Percentiles rank a stretch among this genome's conserved stretches.
These are phyloP conservation scores for Amphiprion clarkii DNA, from an alignment of 2,797 vertebrate species.

Conservation along the genomic window DNA sequence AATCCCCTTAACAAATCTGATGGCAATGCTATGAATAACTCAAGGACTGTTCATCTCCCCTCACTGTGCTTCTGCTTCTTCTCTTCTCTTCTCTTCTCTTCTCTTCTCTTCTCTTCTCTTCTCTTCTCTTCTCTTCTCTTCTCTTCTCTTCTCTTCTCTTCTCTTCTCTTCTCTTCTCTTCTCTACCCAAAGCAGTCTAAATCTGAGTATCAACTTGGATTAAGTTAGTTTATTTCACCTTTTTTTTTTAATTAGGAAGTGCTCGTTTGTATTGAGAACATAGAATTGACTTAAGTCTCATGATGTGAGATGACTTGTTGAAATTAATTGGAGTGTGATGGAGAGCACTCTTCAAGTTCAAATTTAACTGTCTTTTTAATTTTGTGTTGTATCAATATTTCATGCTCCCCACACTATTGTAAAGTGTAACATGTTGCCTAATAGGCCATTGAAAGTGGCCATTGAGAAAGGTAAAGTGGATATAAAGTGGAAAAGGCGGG, in stretches of 20 bases:
- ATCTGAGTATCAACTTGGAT: not conserved
- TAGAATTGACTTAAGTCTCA: not conserved
- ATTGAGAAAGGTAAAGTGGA: no score
- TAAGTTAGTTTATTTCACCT: not conserved
- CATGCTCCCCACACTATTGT: not conserved
- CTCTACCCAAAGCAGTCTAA: no score
- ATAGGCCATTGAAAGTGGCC: no score
- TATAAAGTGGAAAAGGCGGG: not conserved
- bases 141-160: no score
- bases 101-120: not conserved
- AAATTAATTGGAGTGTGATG: constrained; percentile 13
- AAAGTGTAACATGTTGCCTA: no score
- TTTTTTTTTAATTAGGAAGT: not conserved
- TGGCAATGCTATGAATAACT: constrained; percentile 83
- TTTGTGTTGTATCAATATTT: not conserved
- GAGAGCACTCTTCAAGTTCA: constrained; percentile 5
- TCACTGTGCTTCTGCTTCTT: constrained; percentile 20
- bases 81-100: constrained; percentile 1
- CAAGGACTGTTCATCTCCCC: constrained; percentile 61
- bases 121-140: no score
- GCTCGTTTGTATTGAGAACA: not conserved
- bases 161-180: no score
- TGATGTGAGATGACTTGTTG: not conserved
- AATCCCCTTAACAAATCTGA: constrained; percentile 84
- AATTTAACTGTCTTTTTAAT: not conserved